Evolutionary conservation across 1,140 invertebrate species (phyloP), one percentile per base, ranked within the genome.

Genomic region (Ips typographus): DNA sequence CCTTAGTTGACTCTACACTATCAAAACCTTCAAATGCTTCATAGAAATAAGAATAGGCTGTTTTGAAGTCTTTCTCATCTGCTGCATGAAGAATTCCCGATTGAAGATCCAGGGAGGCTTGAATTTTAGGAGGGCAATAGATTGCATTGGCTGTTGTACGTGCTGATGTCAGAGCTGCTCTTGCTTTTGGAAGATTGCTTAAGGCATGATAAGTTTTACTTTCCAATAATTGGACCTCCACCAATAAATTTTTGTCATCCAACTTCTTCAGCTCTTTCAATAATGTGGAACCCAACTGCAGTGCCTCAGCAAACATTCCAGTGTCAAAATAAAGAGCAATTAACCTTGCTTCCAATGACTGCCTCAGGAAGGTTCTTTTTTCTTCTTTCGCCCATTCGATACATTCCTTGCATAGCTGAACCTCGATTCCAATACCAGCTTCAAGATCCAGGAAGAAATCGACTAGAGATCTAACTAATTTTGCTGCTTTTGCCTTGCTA

Each of bases 21-120:
- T 99, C 96, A 83, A 97, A 99, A 71, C 96, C 96, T 86, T 99
- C 98, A 83, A 99, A 99, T 44, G 98, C 98, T 86, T 99, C 98
- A 83, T 99, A 99, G 80, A 99, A 99, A 80, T 99, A 99, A 47
- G 98, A 99, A 82, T 98, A 99, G 44, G 98, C 98, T 73, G 98
- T 99, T 86, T 99, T 99, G 81, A 99, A 99, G 79, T 99, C 98
- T 78, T 93, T 90, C 81, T 99, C 98, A 82, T 99, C 98, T 41
- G 97, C 98, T 47, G 98, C 98, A 85, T 99, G 98, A 36, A 99
- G 82, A 73, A 99, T 98, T 65, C 96, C 98, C 42, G 98, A 99
- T 80, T 99, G 97, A 53, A 99, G 84, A 84, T 99, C 98, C 8
- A 99, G 84, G 22, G 95, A 91, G 8, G 95, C 95, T 83, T 99